Percentiles rank a stretch among this genome's conserved stretches.
Conservation (phyloP, 2,797 vertebrate genomes). For the Epinephelus awoara region DNA sequence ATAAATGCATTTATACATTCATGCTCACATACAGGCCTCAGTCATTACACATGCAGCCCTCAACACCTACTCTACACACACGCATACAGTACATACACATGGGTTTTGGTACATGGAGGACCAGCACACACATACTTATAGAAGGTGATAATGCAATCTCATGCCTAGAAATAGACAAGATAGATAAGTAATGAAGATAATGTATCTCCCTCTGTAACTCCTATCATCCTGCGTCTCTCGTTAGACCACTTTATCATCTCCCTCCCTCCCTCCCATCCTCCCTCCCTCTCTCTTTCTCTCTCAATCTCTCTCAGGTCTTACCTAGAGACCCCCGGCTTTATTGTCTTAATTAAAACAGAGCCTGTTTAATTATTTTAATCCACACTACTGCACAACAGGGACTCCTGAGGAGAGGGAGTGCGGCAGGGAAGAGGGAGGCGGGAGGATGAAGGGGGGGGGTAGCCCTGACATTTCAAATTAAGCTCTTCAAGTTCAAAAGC, state of each 20-base stretch:
- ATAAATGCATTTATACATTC: slow-evolving; percentile 62
- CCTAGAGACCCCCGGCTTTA: slow-evolving; percentile 81
- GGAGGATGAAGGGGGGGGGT: slow-evolving; percentile 18
- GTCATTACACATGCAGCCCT: slow-evolving; percentile 42
- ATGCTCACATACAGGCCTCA: slow-evolving; percentile 57
- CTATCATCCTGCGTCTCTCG: slow-evolving; percentile 76
- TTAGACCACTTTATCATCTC: slow-evolving; percentile 77
- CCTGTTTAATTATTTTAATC: slow-evolving; percentile 86
- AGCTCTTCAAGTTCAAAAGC: slow-evolving; percentile 84
- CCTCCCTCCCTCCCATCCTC: slow-evolving; percentile 25
- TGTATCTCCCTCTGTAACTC: slow-evolving; percentile 70
- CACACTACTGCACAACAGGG: slow-evolving; percentile 82
- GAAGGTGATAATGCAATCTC: slow-evolving; percentile 61
- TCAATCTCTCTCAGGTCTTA: slow-evolving; percentile 73
- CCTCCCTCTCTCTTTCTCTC: slow-evolving; percentile 42
- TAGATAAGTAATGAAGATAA: slow-evolving; percentile 78
- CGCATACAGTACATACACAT: slow-evolving; percentile 5
- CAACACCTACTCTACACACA: slow-evolving; percentile 1
- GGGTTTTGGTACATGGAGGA: slow-evolving; percentile 38
- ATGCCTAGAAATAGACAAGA: slow-evolving; percentile 68
- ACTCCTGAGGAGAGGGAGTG: slow-evolving; percentile 67
- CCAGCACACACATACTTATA: slow-evolving; percentile 53
- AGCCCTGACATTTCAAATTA: slow-evolving; percentile 84
- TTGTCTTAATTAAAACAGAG: slow-evolving; percentile 87
- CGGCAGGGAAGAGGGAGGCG: slow-evolving; percentile 9